phyloP scores from a whole-genome alignment of 2,888 invertebrate species.

The Panzeria rudis region DNA sequence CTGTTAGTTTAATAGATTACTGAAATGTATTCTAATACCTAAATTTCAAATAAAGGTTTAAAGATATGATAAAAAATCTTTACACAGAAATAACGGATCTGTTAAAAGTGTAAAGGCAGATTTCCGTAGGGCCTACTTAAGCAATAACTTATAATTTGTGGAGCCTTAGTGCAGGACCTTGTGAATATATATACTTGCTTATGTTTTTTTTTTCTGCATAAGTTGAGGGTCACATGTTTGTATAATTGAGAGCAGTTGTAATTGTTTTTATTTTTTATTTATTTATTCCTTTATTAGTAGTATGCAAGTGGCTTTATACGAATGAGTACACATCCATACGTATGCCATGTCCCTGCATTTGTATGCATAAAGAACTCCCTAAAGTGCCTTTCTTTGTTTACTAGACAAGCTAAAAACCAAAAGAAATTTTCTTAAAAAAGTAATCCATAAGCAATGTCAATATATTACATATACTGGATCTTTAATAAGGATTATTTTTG shows the following conservation, averaged over 20 bases:
- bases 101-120: too few species aligned
- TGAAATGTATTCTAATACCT: too few species aligned
- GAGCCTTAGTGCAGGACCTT: too few species aligned
- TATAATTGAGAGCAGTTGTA: slow-evolving; percentile 42
- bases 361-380: slow-evolving; percentile 40
- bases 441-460: slow-evolving; percentile 43
- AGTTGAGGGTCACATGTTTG: slow-evolving; percentile 42
- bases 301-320: background rate
- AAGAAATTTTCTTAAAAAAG: slow-evolving; percentile 38
- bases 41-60: too few species aligned
- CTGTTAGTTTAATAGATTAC: too few species aligned
- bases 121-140: too few species aligned
- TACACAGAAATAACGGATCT: too few species aligned
- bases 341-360: slow-evolving; percentile 26
- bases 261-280: slow-evolving; percentile 40
- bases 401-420: slow-evolving; percentile 68
- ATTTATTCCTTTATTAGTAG: slow-evolving; percentile 5
- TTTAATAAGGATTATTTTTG: too few species aligned
- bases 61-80: too few species aligned
- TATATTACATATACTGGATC: background rate
- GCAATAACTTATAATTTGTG: too few species aligned
- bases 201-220: slow-evolving; percentile 3
- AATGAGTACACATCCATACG: background rate
- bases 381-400: slow-evolving; percentile 67
- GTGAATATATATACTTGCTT: background rate